These are phyloP conservation scores for Clarias pachynema DNA, from an alignment of 2,797 vertebrate species.

Conservation along the genomic window DNA sequence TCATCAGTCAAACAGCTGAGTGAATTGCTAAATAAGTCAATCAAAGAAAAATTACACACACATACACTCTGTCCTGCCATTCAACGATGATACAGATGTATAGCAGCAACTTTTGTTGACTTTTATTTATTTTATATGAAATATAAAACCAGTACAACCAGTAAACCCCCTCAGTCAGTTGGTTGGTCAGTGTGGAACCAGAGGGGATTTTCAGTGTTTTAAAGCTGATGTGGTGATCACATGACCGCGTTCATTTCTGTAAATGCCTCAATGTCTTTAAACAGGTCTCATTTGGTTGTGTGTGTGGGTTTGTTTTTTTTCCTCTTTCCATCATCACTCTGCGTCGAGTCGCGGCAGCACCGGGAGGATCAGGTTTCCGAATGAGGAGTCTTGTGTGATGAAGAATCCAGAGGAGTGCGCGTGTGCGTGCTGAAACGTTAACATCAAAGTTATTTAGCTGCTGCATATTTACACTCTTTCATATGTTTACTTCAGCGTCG, in stretches of 20 bases:
- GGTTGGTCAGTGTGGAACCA: neutral
- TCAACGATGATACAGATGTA: neutral
- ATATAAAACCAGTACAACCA: neutral
- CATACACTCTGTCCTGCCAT: neutral
- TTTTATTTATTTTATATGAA: neutral
- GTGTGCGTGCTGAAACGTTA: constrained; percentile 84
- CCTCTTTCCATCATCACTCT: constrained; percentile 65
- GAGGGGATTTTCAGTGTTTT: neutral
- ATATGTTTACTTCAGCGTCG: neutral
- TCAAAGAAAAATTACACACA: neutral
- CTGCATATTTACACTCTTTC: neutral
- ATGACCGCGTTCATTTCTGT: neutral
- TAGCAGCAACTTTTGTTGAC: neutral
- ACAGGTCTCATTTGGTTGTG: neutral
- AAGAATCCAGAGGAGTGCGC: constrained; percentile 96
- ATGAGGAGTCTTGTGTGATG: constrained; percentile 97
- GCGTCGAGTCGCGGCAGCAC: constrained; percentile 91
- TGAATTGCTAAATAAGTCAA: neutral
- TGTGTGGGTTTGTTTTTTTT: too few species aligned
- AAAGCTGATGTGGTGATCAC: neutral
- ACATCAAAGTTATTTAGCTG: neutral
- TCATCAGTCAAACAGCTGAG: neutral
- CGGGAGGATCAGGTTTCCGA: constrained; percentile 97
- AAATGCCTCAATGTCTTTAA: neutral
- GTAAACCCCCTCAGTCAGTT: neutral